Evolutionary conservation across 2,113 vertebrate species (phyloP), one percentile per base, ranked within the genome.

Genomic region (Megaceryle maxima): DNA sequence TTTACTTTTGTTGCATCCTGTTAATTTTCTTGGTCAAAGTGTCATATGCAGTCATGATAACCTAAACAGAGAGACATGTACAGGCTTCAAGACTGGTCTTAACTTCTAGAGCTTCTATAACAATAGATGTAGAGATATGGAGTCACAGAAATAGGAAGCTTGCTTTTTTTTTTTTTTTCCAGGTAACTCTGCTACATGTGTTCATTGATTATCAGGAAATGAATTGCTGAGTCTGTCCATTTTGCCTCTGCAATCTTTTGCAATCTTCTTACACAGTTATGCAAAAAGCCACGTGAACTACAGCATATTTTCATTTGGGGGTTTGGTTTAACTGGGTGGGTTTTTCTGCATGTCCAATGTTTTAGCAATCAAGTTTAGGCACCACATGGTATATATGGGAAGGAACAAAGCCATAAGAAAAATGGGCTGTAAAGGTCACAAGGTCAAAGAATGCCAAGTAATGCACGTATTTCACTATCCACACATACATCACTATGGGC

Each of bases 261-360:
- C 37, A 37, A 93, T 73, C 64, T 84, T 80, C 82, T 93, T 88
- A 91, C 35, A 51, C 33, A 93, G 85, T 79, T 87, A 82, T 37
- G 81, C 21, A 88, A 88, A 90, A 96, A 91, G 70, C 78, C n/a
- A 87, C 67, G 62, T 94, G 84, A 91, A 60, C 62, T 63, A 56
- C 24, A 66, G 44, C 10, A 26, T 19, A 39, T 41, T 41, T 77
- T 86, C n/a, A 25, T 62, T 41, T 6, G 7, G 41, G 35, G 18
- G 8, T 31, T 67, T 50, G 28, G 7, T 16, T 75, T 37, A 20
- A 17, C 28, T 31, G 19, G 4, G 39, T 11, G 1, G 2, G 35
- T 51, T 77, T 74, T 83, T 28, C 41, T 72, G 16, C 11, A 55
- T 6, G 69, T 41, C 17, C 26, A 43, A 15, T 67, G 37, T 25